Conservation (phyloP, 2,113 vertebrate genomes). For the Bufo bufo region DNA sequence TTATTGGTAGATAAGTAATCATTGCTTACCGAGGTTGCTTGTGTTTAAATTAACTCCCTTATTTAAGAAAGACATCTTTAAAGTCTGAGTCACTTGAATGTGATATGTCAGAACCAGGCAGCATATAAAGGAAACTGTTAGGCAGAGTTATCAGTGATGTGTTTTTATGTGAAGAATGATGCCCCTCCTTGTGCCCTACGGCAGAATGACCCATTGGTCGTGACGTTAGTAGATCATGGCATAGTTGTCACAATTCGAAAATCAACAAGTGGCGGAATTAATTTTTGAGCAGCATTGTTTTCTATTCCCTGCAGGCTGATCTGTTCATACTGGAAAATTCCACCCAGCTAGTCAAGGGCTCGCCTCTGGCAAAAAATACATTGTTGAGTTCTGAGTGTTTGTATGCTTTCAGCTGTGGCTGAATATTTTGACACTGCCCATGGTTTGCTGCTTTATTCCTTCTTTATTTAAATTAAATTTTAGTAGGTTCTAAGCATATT, state of each 20-base stretch:
- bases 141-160: background rate
- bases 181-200: slow-evolving; percentile 36
- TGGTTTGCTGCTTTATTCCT: background rate
- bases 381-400: background rate
- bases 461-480: background rate
- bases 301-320: slow-evolving; percentile 44
- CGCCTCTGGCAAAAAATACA: slow-evolving; percentile 29
- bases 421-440: background rate
- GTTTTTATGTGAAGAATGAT: slow-evolving; percentile 29
- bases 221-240: slow-evolving; percentile 15
- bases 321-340: slow-evolving; percentile 33
- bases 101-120: background rate
- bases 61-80: slow-evolving; percentile 39
- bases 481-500: background rate
- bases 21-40: slow-evolving; percentile 33
- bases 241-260: slow-evolving; percentile 21
- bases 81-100: background rate
- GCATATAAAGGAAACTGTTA: background rate
- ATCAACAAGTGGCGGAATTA: slow-evolving; percentile 41
- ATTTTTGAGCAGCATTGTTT: slow-evolving; percentile 51
- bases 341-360: background rate
- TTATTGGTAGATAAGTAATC: background rate
- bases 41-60: slow-evolving; percentile 36
- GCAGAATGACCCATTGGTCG: slow-evolving; percentile 19
- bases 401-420: background rate